phyloP scores from a whole-genome alignment of 1,140 invertebrate species.

The Chironomus striatipennis region DNA sequence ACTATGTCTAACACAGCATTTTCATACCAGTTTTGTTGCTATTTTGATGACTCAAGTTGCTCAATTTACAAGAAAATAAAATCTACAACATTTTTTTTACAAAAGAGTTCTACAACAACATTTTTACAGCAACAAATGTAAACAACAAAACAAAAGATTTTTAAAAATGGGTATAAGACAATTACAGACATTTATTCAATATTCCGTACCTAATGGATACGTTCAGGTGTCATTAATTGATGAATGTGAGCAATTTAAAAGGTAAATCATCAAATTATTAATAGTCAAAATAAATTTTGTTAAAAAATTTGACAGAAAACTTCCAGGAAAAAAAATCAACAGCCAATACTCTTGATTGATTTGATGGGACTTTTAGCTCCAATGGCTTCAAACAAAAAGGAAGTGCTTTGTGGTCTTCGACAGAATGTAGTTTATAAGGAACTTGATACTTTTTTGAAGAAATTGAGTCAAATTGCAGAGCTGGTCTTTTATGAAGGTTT shows the following conservation, averaged over 20 bases:
- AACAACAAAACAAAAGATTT: constrained; percentile 24
- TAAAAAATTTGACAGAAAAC: background rate
- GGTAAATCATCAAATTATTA: too few species aligned
- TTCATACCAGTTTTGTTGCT: too few species aligned
- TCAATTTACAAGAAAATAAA: too few species aligned
- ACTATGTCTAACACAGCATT: too few species aligned
- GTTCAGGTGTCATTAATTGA: background rate
- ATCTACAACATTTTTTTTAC: too few species aligned
- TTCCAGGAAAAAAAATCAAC: background rate
- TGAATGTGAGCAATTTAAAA: background rate
- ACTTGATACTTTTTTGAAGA: too few species aligned
- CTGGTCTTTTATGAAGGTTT: background rate
- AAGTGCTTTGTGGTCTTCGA: background rate
- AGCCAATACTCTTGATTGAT: background rate
- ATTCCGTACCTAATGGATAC: background rate
- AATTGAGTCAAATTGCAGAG: background rate
- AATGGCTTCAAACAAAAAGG: background rate
- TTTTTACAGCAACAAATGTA: too few species aligned
- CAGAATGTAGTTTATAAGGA: background rate
- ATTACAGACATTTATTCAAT: background rate
- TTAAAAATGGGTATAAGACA: constrained; percentile 34
- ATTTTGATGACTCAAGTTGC: too few species aligned
- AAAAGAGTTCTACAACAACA: too few species aligned
- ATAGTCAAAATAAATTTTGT: too few species aligned
- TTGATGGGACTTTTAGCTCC: background rate